phyloP scores from a whole-genome alignment of 1,140 invertebrate genomes.

The Philotrypesis tridentata region DNA sequence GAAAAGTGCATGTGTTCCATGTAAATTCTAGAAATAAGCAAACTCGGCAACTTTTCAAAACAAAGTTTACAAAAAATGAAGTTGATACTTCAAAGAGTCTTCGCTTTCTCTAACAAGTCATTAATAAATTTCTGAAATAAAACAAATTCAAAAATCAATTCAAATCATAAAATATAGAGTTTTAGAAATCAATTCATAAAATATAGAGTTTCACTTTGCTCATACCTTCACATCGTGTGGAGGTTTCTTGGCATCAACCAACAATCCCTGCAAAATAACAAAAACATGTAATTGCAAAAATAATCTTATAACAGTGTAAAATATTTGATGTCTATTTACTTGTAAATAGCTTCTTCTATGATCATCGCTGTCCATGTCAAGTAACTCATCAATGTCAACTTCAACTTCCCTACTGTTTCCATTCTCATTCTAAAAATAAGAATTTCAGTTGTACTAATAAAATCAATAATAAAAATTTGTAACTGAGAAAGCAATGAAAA shows the following conservation, averaged over 20 bases:
- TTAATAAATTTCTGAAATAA: constrained; percentile 89
- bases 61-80: constrained; percentile 8
- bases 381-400: constrained; percentile 93
- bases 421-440: constrained; percentile 73
- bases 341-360: constrained; percentile 87
- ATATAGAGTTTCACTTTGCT: too few species aligned
- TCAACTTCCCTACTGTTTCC: constrained; percentile 85
- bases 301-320: constrained; percentile 2
- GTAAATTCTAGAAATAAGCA: constrained; percentile 14
- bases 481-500: neutral
- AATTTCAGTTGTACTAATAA: neutral
- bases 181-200: too few species aligned
- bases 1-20: constrained; percentile 13
- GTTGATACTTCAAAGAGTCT: constrained; percentile 81
- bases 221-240: constrained; percentile 89
- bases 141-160: constrained; percentile 9
- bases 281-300: constrained; percentile 23
- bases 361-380: constrained; percentile 93
- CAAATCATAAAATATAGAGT: too few species aligned
- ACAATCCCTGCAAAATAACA: constrained; percentile 77
- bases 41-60: constrained; percentile 32
- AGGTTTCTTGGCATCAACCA: constrained; percentile 88
- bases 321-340: constrained; percentile 73
- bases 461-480: neutral
- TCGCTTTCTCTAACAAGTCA: constrained; percentile 90